Evolutionary conservation across 92 coral and sea anemone species (phyloP), one percentile per base, ranked within the genome.

Genomic region (Porites rus): DNA sequence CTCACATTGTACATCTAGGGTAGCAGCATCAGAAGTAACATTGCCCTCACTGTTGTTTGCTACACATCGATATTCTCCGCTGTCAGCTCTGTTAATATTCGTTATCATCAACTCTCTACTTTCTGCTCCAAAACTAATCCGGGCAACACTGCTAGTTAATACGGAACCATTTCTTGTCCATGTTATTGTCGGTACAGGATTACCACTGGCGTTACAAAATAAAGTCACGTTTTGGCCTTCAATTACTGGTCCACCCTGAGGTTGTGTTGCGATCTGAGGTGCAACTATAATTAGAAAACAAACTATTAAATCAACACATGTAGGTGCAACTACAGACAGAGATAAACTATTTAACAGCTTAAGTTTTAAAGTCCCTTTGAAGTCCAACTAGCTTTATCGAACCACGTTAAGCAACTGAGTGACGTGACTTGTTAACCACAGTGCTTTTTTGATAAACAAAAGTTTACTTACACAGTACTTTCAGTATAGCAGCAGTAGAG

Each of bases 171-270:
- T 67, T 53, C 64, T 86, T 16, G 74, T 66, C 93, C 93, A 91
- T 11, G 66, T 38, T 54, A 54, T 54, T 14, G 70, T 2, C 16
- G 88, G 91, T 18, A 17, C 7, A n/a, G 91, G 91, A 10, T 62
- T 20, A 21, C 93, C 93, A 52, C 64, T 76, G 20, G 82, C 91
- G 1, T 62, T 68, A 51, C 93, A 91, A 61, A 7, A 19, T 7
- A 91, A 72, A 8, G 46, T 24, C 13, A 75, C 91, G 25, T 77
- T 59, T 3, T 72, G 6, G n/a, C 84, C 94, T 22, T 87, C 80
- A 19, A 10, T 14, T 17, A 24, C 74, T 51, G 82, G 10, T 31
- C 4, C 3, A 16, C 18, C 65, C n/a, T 19, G 25, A 12, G 89
- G 89, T 46, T 73, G 71, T 72, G 59, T 24, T 7, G 62, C 53